Conservation (phyloP, 2,888 invertebrate species). For the Pyrrhosoma nymphula region DNA sequence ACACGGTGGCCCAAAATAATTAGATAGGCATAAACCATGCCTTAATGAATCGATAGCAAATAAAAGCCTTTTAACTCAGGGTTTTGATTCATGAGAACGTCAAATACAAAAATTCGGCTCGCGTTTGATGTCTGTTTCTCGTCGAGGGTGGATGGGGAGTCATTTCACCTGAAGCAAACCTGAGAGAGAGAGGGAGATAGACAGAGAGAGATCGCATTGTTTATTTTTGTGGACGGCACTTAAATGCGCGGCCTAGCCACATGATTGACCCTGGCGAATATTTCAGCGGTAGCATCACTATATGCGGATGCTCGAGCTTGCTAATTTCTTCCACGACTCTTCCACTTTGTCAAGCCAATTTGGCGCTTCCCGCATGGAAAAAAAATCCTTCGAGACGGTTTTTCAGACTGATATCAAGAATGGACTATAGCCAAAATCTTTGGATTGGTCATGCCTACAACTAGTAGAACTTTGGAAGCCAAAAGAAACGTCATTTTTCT, state of each 20-base stretch:
- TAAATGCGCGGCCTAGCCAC: not conserved
- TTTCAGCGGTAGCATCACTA: not conserved
- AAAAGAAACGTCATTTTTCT: no score
- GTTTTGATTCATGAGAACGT: constrained; percentile 50
- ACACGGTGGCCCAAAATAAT: not conserved
- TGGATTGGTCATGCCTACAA: no score
- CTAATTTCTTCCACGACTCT: not conserved
- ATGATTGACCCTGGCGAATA: not conserved
- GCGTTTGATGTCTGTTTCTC: constrained; percentile 34
- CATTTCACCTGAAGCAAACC: not conserved
- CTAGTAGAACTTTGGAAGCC: no score
- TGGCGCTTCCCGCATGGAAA: not conserved
- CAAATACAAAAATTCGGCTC: constrained; percentile 41
- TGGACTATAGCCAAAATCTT: no score
- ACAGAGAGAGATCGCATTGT: constrained; percentile 34
- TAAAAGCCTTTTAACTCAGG: not conserved
- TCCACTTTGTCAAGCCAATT: not conserved
- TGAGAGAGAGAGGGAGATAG: constrained; percentile 1
- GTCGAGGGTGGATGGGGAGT: not conserved
- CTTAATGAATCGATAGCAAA: constrained; percentile 49
- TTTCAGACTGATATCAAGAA: no score
- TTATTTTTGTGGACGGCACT: constrained; percentile 33
- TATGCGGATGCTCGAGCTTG: not conserved
- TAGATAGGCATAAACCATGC: not conserved
- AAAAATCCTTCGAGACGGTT: not conserved